Base-by-base conservation (phyloP, 35 echinoderm and acorn worm species). In the Acanthaster planci region DNA sequence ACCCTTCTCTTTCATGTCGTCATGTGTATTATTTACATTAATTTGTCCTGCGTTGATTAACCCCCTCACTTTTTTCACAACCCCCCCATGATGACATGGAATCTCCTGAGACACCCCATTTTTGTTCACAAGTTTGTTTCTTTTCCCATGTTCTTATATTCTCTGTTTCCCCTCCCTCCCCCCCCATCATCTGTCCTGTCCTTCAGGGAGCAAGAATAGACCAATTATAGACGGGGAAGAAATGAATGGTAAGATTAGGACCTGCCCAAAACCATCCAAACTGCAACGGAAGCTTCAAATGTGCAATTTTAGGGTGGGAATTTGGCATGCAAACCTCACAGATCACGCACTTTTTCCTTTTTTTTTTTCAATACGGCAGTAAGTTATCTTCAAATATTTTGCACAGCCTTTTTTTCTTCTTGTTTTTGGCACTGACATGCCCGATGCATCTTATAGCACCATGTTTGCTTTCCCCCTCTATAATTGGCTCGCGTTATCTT, bases 191-290 rank as follows among this genome's bases (percentile, higher is more conserved):
- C n/a, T n/a, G n/a, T n/a, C 42, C 42, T 47, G 42, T 12, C 42
- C 42, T 27, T 34, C 64, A 72, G 64, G 64, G 64, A 72, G 19
- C 64, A 72, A 72, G 64, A 72, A 72, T 72, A 72, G 64, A 27
- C 64, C 64, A 72, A 31, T 72, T 31, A 72, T 72, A 72, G 64
- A 72, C 23, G 64, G 64, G 64, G 64, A 72, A 72, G 64, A 72
- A 72, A 26, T 35, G 64, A 72, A 72, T 72, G 64, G 64, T 72
- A 72, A 72, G 64, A 72, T 29, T 27, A 31, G 4, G 42, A 47
- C 42, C 42, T 12, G 4, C 42, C 42, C 4, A 47, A 47, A 47
- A 47, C 42, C n/a, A n/a, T n/a, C n/a, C n/a, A 26, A 59, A n/a
- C 19, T 59, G 56, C 56, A 72, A 72, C 22, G 29, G 42, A 47